Conservation (phyloP, 2,888 invertebrate genomes). For the Netelia fuscicornis region DNA sequence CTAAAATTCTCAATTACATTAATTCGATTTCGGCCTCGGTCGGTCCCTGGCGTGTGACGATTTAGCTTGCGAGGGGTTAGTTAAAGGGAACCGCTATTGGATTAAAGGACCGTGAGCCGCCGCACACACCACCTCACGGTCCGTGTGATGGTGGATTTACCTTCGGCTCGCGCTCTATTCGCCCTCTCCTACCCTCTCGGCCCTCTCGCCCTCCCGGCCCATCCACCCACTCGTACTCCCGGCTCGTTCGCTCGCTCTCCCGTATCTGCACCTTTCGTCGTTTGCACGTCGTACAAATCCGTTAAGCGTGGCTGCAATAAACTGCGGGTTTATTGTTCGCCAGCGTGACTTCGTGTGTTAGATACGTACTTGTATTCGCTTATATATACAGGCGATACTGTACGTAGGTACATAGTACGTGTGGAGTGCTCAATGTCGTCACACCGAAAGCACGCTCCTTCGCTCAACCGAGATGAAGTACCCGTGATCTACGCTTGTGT, state of each 20-base stretch:
- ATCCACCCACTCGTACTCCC: slow-evolving; percentile 32
- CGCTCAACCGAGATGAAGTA: slow-evolving; percentile 36
- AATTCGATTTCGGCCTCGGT: slow-evolving; percentile 78
- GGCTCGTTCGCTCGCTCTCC: slow-evolving; percentile 61
- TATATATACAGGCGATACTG: slow-evolving; percentile 24
- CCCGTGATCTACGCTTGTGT: slow-evolving; percentile 7
- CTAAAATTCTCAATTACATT: slow-evolving; percentile 82
- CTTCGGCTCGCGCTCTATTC: slow-evolving; percentile 58
- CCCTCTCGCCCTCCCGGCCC: neutral
- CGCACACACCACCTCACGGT: slow-evolving; percentile 55
- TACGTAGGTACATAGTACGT: slow-evolving; percentile 28
- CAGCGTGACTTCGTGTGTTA: slow-evolving; percentile 67
- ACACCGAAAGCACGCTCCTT: slow-evolving; percentile 22
- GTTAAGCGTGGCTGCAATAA: slow-evolving; percentile 80
- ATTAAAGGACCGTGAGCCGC: slow-evolving; percentile 68
- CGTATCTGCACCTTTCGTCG: slow-evolving; percentile 78
- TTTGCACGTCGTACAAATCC: slow-evolving; percentile 82
- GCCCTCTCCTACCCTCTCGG: neutral
- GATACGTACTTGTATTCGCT: slow-evolving; percentile 61
- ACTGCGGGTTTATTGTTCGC: slow-evolving; percentile 79
- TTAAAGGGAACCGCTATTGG: slow-evolving; percentile 79
- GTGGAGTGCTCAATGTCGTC: slow-evolving; percentile 49
- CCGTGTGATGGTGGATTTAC: slow-evolving; percentile 56
- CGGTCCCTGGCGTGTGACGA: slow-evolving; percentile 76
- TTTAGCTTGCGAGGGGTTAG: slow-evolving; percentile 78